Evolutionary conservation across 2,113 vertebrate species (phyloP).

Genomic region (Oceanodroma tethys): DNA sequence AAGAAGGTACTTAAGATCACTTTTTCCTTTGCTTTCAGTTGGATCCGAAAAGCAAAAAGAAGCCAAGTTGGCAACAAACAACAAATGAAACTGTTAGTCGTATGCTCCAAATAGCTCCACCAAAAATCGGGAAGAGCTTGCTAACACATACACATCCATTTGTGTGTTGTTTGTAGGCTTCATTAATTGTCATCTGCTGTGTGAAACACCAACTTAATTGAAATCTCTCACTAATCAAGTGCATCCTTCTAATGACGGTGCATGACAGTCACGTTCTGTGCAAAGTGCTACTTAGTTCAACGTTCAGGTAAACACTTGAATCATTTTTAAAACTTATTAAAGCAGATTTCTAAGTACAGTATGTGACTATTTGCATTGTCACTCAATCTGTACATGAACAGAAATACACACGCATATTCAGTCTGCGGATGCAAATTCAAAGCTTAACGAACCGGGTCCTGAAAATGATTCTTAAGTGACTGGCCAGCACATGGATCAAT

Average conservation of each 20-base stretch:
- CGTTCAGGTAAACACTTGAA: background rate
- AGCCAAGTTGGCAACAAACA: background rate
- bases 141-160: background rate
- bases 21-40: background rate
- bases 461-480: conserved; percentile 32
- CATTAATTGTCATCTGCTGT: background rate
- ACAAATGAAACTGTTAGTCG: background rate
- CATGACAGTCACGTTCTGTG: background rate
- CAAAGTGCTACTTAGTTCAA: background rate
- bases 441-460: conserved; percentile 28
- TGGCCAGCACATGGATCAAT: background rate
- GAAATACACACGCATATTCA: background rate
- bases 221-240: background rate
- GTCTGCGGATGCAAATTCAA: conserved; percentile 26
- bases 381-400: background rate
- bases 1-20: background rate
- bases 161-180: background rate
- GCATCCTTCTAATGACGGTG: background rate
- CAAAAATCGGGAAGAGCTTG: background rate
- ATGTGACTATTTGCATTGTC: background rate
- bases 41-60: background rate
- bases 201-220: background rate
- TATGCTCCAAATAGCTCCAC: background rate
- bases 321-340: background rate
- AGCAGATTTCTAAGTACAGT: background rate